phyloP scores from a whole-genome alignment of 2,797 vertebrate genomes.

The Capromys pilorides region DNA sequence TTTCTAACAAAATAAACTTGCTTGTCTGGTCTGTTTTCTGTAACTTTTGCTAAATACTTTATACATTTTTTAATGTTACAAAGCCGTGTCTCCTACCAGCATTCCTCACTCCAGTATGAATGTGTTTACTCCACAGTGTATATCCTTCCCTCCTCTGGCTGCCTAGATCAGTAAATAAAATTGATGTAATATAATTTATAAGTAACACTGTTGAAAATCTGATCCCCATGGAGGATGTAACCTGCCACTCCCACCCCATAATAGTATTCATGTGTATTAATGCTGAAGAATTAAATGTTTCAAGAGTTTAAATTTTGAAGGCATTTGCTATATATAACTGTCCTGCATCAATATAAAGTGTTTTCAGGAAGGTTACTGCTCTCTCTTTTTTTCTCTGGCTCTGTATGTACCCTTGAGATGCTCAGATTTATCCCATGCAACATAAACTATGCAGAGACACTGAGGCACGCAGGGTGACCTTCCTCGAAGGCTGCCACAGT shows the following conservation, averaged over 20 bases:
- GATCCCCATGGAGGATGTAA: conserved; percentile 69
- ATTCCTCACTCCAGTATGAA: conserved; percentile 80
- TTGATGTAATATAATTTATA: conserved; percentile 82
- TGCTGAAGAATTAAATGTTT: conserved; percentile 82
- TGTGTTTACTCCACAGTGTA: conserved; percentile 82
- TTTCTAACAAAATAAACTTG: conserved; percentile 83
- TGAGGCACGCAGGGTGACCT: conserved; percentile 63
- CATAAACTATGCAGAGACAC: conserved; percentile 85
- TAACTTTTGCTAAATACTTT: conserved; percentile 87
- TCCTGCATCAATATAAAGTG: conserved; percentile 83
- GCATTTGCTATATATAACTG: conserved; percentile 82
- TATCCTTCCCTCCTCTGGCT: conserved; percentile 80
- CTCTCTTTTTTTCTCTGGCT: conserved; percentile 77
- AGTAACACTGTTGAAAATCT: conserved; percentile 80
- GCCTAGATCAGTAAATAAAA: conserved; percentile 80
- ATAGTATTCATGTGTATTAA: conserved; percentile 82
- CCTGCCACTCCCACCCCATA: conserved; percentile 54
- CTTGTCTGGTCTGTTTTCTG: conserved; percentile 85
- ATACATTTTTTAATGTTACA: conserved; percentile 84
- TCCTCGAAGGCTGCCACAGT: neutral
- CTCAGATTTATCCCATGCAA: conserved; percentile 84
- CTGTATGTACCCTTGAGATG: conserved; percentile 82
- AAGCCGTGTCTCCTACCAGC: conserved; percentile 82
- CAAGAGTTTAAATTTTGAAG: conserved; percentile 82
- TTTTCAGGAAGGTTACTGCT: conserved; percentile 84